A percentile compares a stretch with the other conserved stretches of the same genome.
phyloP scores from a whole-genome alignment of 2,888 invertebrate species.

The Nomada flava region DNA sequence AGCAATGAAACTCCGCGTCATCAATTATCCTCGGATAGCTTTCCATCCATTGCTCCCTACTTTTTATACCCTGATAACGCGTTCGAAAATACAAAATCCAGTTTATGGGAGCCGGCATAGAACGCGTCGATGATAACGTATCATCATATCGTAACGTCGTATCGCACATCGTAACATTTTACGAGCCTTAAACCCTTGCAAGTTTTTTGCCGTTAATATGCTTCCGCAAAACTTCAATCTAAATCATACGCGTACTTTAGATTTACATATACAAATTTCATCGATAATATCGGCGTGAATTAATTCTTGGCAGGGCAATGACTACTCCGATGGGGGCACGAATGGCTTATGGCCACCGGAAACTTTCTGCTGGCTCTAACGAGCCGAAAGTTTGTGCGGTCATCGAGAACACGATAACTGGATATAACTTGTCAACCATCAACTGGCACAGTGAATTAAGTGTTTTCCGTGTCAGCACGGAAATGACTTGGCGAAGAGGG shows the following conservation, averaged over 20 bases:
- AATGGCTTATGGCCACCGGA: conserved; percentile 28
- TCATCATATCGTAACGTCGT: conserved; percentile 2
- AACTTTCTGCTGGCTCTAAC: conserved; percentile 66
- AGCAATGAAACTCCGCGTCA: too few relatives aligned
- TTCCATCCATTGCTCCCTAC: background rate
- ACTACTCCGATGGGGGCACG: conserved; percentile 19
- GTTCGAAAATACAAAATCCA: conserved; percentile 18
- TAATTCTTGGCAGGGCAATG: background rate
- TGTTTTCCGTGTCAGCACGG: conserved; percentile 75
- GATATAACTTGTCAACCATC: conserved; percentile 80
- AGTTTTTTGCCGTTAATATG: conserved; percentile 17
- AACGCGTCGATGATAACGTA: conserved; percentile 24
- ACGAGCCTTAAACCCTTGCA: conserved; percentile 31
- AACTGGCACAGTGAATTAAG: conserved; percentile 74
- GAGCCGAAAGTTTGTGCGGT: conserved; percentile 71
- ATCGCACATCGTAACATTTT: conserved; percentile 23
- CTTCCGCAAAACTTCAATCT: background rate
- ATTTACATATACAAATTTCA: background rate
- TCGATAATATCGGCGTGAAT: background rate
- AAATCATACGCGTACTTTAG: background rate
- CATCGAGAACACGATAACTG: conserved; percentile 76
- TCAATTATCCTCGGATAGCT: conserved; percentile 9
- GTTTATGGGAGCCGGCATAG: conserved; percentile 3
- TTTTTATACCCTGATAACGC: conserved; percentile 19
- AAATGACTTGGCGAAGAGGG: conserved; percentile 67